Conservation (phyloP, 2,797 vertebrate genomes). For the Corythornis leucogaster region DNA sequence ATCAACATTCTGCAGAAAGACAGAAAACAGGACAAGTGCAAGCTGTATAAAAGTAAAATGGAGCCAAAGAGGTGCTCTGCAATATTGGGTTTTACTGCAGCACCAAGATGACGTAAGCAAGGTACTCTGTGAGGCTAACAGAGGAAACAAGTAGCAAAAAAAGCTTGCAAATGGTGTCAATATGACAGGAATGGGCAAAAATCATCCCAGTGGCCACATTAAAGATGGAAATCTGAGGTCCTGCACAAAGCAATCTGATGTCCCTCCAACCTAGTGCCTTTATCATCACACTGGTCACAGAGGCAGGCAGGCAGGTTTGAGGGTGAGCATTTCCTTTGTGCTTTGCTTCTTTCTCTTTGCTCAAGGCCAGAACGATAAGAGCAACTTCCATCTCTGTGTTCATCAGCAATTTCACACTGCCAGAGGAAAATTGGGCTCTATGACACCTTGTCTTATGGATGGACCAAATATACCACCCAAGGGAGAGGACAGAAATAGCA, state of each 20-base stretch:
- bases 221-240: background rate
- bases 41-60: background rate
- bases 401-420: background rate
- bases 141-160: background rate
- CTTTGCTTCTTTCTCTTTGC: background rate
- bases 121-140: background rate
- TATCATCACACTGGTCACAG: background rate
- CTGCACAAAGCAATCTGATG: background rate
- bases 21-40: background rate
- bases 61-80: background rate
- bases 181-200: background rate
- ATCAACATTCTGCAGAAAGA: background rate
- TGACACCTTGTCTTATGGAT: background rate
- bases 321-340: background rate
- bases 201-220: background rate
- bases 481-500: background rate
- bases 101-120: background rate
- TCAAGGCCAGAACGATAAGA: background rate
- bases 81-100: background rate
- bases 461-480: background rate
- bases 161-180: background rate
- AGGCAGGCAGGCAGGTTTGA: background rate
- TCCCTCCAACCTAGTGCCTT: background rate
- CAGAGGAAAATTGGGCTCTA: background rate
- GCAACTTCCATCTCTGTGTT: background rate